phyloP scores from a whole-genome alignment of 35 echinoderm and acorn worm genomes.

The Diadema setosum region DNA sequence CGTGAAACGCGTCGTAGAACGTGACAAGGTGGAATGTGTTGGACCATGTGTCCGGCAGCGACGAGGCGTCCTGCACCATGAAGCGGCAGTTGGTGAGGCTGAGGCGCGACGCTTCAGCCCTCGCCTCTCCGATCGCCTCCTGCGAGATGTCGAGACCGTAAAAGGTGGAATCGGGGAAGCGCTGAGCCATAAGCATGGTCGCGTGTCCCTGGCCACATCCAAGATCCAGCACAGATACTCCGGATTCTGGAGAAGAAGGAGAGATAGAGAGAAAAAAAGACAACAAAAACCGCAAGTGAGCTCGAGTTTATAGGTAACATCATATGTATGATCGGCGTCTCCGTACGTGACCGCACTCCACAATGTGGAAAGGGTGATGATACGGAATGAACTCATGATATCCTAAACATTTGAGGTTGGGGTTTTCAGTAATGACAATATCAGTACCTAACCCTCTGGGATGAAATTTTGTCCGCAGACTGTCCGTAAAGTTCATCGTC shows the following conservation, averaged over 20 bases:
- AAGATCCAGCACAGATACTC: constrained; percentile 68
- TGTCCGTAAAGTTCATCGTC: too few species aligned
- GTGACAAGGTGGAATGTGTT: constrained; percentile 85
- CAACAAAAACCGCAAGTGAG: neutral
- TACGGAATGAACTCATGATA: neutral
- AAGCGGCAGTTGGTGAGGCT: constrained; percentile 87
- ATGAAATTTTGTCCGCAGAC: too few species aligned
- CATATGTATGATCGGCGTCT: neutral
- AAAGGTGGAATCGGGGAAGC: constrained; percentile 83
- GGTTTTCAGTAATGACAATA: too few species aligned
- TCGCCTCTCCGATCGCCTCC: constrained; percentile 65
- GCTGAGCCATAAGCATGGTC: constrained; percentile 69
- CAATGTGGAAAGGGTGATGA: neutral
- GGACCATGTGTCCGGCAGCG: constrained; percentile 58
- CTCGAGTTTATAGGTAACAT: neutral
- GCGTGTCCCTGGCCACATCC: constrained; percentile 89
- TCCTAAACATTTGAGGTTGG: neutral
- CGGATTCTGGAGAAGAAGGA: constrained; percentile 49
- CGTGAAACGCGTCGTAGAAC: constrained; percentile 85
- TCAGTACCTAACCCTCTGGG: too few species aligned
- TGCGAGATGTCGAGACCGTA: constrained; percentile 92
- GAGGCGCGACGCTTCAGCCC: constrained; percentile 48
- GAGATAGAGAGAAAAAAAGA: neutral
- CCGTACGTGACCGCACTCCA: neutral
- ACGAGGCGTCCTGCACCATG: constrained; percentile 64